Conservation (phyloP, 2,113 vertebrate genomes). For the Tachuris rubrigastra region DNA sequence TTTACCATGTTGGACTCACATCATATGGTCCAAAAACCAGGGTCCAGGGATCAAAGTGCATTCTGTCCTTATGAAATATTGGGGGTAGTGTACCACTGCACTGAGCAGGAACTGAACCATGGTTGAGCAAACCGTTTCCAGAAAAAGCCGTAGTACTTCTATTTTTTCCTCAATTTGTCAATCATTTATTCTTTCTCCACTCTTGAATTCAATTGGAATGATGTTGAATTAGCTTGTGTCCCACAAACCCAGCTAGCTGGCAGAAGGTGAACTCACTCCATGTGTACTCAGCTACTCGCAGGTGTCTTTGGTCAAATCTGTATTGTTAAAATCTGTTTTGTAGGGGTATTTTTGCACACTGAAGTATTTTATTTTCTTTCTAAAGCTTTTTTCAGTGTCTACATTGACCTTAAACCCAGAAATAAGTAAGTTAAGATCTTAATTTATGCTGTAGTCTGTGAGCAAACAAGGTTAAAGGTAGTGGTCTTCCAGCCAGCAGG, state of each 20-base stretch:
- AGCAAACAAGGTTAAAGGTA: neutral
- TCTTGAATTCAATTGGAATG: neutral
- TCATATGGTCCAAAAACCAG: neutral
- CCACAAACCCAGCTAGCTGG: neutral
- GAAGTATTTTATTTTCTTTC: neutral
- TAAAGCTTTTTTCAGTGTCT: neutral
- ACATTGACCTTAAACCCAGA: neutral
- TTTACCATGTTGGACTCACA: neutral
- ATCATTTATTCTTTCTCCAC: neutral
- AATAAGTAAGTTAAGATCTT: neutral
- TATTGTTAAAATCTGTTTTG: neutral
- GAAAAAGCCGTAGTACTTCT: neutral
- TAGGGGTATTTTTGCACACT: neutral
- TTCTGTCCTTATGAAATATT: neutral
- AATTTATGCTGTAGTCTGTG: neutral
- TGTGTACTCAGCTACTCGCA: neutral
- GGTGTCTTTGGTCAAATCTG: neutral
- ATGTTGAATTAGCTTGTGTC: neutral
- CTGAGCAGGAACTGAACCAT: neutral
- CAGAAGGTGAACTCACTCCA: fast-evolving
- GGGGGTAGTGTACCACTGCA: neutral
- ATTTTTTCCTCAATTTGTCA: neutral
- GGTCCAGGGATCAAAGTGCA: neutral
- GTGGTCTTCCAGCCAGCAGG: neutral
- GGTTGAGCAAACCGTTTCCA: neutral